These are phyloP conservation scores for Phortica magna DNA, from an alignment of 2,888 invertebrate genomes.

Conservation along the genomic window DNA sequence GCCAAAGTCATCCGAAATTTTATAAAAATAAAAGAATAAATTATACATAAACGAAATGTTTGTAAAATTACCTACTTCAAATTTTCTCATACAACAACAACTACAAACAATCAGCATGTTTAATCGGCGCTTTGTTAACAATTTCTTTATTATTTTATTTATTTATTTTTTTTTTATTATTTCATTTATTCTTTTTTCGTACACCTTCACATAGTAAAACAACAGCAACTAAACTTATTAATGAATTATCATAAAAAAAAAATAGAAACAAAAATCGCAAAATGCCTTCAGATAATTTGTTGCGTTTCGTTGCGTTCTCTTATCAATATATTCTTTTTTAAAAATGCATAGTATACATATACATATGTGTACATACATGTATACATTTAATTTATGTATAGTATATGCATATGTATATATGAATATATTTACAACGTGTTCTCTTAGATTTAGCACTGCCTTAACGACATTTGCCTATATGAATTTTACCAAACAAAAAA, in stretches of 20 bases:
- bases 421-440: conserved; percentile 40
- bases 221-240: neutral
- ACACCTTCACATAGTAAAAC: conserved; percentile 24
- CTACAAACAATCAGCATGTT: conserved; percentile 29
- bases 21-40: neutral
- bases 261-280: conserved; percentile 29
- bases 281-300: neutral
- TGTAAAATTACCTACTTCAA: neutral
- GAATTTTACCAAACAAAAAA: conserved; percentile 36
- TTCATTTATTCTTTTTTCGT: conserved; percentile 36
- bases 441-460: conserved; percentile 46
- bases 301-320: neutral
- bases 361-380: neutral
- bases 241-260: conserved; percentile 19
- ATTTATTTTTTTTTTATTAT: conserved; percentile 40
- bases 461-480: conserved; percentile 37
- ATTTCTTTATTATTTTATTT: conserved; percentile 16
- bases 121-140: conserved; percentile 38
- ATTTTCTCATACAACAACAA: neutral
- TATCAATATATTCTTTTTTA: neutral
- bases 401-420: neutral
- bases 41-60: neutral
- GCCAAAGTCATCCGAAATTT: conserved; percentile 70
- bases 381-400: neutral
- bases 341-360: neutral